Base-by-base conservation (phyloP, 2,797 vertebrate species). In the Labroides dimidiatus region DNA sequence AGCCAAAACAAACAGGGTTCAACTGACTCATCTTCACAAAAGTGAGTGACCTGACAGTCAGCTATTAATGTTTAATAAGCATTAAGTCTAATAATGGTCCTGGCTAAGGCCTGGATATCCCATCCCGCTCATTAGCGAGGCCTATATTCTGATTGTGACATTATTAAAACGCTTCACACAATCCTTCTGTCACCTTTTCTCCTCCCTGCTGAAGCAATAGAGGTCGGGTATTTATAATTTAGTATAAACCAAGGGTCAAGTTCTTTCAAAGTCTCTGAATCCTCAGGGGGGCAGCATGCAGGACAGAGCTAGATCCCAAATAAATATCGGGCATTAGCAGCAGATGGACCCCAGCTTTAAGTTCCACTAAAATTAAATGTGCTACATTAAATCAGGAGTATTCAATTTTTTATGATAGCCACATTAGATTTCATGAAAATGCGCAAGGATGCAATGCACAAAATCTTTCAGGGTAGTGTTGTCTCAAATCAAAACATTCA, bases 181-280 rank as follows among this genome's bases (percentile, higher is more conserved):
- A 66, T 21, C 24, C 37, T 20, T 39, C 24, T 39, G 24, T 52
- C 43, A 42, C n/a, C 17, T 21, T 37, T 21, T 60, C 21, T 39
- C 56, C 33, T 42, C 33, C 42, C 41, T 19, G 41, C 24, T 47
- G 27, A 45, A 66, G 58, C 67, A 65, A 23, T 27, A 71, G 58
- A 61, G 55, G 37, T 37, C 33, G 56, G 51, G 37, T 82, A 78
- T 79, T 84, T 83, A 55, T 69, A 69, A 49, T 15, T 16, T n/a
- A 37, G 2, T 33, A 10, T 23, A 52, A 59, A 53, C 6, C 58
- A 33, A 0, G 41, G 52, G 15, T 64, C 48, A 66, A 60, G 23
- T 55, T 68, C 39, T 49, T 47, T 53, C 27, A 58, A 27, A 24
- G 41, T 12, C 37, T 44, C 13, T 68, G 16, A 14, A 45, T 50